Evolutionary conservation across 2,797 vertebrate species (phyloP), one percentile per base, ranked within the genome.

Genomic region (Cynodonichthys magdalenae): DNA sequence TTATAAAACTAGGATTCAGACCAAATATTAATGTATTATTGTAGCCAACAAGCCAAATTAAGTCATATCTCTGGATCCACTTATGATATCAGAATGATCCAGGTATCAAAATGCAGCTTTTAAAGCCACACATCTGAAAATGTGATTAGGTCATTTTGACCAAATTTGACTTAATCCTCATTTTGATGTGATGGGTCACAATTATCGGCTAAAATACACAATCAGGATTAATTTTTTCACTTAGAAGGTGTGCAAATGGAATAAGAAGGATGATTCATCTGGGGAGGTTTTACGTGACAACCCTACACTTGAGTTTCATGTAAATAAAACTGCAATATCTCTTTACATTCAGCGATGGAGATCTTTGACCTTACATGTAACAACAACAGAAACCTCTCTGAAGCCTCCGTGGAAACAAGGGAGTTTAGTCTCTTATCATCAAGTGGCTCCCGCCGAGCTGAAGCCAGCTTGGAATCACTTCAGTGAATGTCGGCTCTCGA

Each of bases 241-340:
- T 83, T 81, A 83, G 74, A 71, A 66, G 68, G 79, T 80, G 81
- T 77, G 77, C 79, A 87, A 81, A 81, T 75, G 70, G 65, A 83
- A 82, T 66, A 60, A 69, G 47, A 63, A 63, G 69, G 74, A 71
- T 74, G 71, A 81, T 86, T 91, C 69, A 77, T 89, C 73, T 44
- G n/a, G 52, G 60, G 51, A 66, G 58, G 36, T 47, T 61, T 63
- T 74, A 81, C 49, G 69, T 52, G 56, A 77, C 80, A 67, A 53
- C 27, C 49, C 46, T 44, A 34, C 56, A 47, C 36, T 50, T 50
- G 34, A 68, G 31, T 62, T 65, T 41, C 34, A 80, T 50, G 75
- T 79, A 82, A 85, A 80, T 68, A 79, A 74, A 84, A 76, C 46
- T 41, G 60, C 59, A 66, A 24, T 72, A 74, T 82, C 69, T 67